phyloP scores from a whole-genome alignment of 1,140 invertebrate species.

The Nylanderia fulva region DNA sequence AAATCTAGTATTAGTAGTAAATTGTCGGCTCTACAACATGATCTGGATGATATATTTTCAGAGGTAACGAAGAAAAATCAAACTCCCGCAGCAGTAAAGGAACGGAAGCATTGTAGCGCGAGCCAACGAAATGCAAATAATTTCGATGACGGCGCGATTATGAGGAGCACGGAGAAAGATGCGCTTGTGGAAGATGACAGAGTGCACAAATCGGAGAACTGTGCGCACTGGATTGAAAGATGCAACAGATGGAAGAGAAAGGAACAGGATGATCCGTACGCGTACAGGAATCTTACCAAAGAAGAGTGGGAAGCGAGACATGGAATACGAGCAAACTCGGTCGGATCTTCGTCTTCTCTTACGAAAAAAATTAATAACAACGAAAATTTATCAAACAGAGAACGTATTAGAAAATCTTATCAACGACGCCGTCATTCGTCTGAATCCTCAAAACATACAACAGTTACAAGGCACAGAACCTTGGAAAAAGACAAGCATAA shows the following conservation, averaged over 20 bases:
- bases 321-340: slow-evolving; percentile 57
- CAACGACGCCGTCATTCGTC: slow-evolving; percentile 29
- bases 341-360: neutral
- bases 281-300: slow-evolving; percentile 82
- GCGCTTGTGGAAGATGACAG: slow-evolving; percentile 13
- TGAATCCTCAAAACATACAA: neutral
- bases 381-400: neutral
- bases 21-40: slow-evolving; percentile 32
- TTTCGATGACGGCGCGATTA: slow-evolving; percentile 76
- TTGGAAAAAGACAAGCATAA: slow-evolving; percentile 24
- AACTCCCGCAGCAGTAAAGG: neutral
- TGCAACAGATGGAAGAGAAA: slow-evolving; percentile 76
- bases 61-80: slow-evolving; percentile 65
- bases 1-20: neutral
- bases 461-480: neutral
- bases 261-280: slow-evolving; percentile 75
- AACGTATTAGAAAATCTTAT: neutral
- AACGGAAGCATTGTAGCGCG: slow-evolving; percentile 51
- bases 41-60: slow-evolving; percentile 76
- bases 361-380: neutral
- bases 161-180: slow-evolving; percentile 71
- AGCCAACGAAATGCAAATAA: neutral
- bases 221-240: slow-evolving; percentile 26
- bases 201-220: neutral
- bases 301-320: slow-evolving; percentile 84